These are phyloP conservation scores for Coptodon bakossiorum DNA, from an alignment of 2,113 vertebrate species.

Conservation along the genomic window DNA sequence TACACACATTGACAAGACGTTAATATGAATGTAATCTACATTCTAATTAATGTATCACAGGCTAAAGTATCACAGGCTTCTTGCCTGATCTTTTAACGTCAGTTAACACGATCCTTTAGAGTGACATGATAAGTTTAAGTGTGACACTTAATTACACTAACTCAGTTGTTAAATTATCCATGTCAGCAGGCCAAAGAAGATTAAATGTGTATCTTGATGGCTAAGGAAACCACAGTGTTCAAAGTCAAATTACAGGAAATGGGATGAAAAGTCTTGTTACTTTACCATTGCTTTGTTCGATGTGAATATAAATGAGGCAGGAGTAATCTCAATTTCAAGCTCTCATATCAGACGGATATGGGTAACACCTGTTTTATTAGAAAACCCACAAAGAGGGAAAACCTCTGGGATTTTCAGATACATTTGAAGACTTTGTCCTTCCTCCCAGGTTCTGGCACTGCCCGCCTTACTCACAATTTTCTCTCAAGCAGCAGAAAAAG, in stretches of 20 bases:
- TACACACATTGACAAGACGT: not conserved
- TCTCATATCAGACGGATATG: conserved; percentile 37
- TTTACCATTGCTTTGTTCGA: not conserved
- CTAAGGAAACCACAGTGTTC: not conserved
- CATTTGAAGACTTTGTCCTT: conserved; percentile 8
- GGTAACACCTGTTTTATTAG: conserved; percentile 46
- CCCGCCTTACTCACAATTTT: not conserved
- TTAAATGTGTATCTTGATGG: not conserved
- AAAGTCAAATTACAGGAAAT: conserved; percentile 17
- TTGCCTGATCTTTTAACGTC: not conserved
- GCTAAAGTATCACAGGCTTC: not conserved
- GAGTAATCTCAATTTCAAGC: conserved; percentile 28
- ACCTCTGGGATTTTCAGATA: conserved; percentile 17
- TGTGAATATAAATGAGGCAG: conserved; percentile 43
- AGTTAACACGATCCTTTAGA: not conserved
- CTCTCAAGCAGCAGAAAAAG: not conserved
- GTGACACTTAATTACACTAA: conserved; percentile 11
- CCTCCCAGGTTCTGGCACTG: not conserved
- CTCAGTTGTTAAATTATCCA: not conserved
- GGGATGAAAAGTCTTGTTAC: conserved; percentile 17
- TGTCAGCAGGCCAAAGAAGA: not conserved
- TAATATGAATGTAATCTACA: not conserved
- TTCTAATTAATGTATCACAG: not conserved
- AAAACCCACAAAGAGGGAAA: conserved; percentile 25
- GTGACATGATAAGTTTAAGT: not conserved